Conservation (phyloP, 2,113 vertebrate genomes). For the Romanogobio albipinnatus region DNA sequence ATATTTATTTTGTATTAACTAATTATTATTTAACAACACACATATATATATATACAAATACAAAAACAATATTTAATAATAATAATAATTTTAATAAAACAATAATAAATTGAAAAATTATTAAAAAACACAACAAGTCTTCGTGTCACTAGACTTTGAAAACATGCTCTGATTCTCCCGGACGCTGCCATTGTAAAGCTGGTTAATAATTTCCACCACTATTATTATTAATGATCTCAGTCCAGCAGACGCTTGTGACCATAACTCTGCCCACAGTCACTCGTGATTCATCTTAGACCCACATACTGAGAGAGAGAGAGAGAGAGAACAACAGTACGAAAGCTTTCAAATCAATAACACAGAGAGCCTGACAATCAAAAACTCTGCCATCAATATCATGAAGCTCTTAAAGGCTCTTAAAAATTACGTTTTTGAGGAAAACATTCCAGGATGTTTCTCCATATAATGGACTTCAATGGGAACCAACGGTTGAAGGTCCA, state of each 20-base stretch:
- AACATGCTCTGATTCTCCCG: not conserved
- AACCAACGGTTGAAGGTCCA: too few relatives aligned
- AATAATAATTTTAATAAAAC: not conserved
- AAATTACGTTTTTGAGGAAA: too few relatives aligned
- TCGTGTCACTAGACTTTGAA: not conserved
- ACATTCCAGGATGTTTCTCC: too few relatives aligned
- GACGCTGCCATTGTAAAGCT: not conserved
- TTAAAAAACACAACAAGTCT: not conserved
- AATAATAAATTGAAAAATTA: not conserved
- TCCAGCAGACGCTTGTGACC: conserved; percentile 51
- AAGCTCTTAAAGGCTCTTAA: not conserved
- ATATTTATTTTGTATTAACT: not conserved
- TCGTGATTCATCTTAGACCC: not conserved
- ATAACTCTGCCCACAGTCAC: not conserved
- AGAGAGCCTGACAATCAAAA: not conserved
- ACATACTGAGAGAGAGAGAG: not conserved
- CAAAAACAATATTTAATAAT: too few relatives aligned
- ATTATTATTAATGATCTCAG: conserved; percentile 28
- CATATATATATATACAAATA: too few relatives aligned
- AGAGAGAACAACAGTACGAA: not conserved
- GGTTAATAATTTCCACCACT: not conserved
- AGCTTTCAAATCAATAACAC: not conserved
- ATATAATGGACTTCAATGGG: too few relatives aligned
- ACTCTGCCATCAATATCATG: too few relatives aligned
- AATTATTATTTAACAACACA: too few relatives aligned